A percentile compares a stretch with the other conserved stretches of the same genome.
Evolutionary conservation across 35 echinoderm and acorn worm genomes (phyloP).

Genomic region (Acanthaster planci): DNA sequence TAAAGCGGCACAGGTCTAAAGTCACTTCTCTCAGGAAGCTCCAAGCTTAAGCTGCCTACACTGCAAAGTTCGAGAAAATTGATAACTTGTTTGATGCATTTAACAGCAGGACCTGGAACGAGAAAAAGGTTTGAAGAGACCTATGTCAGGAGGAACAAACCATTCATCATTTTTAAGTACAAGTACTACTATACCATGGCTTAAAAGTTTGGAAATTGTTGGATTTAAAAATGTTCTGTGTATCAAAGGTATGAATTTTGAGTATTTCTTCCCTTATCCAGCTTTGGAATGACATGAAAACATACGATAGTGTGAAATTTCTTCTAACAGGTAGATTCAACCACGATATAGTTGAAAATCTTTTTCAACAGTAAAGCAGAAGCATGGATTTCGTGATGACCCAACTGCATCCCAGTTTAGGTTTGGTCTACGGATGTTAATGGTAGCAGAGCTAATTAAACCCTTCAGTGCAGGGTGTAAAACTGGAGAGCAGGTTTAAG

Average conservation of each 20-base stretch:
- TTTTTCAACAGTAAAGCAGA: not conserved
- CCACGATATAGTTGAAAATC: conserved; percentile 47
- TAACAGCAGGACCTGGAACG: conserved; percentile 33
- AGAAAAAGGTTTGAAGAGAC: not conserved
- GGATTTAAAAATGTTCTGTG: conserved; percentile 21
- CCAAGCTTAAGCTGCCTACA: conserved; percentile 25
- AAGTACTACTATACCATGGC: too few relatives aligned
- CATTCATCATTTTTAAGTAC: not conserved
- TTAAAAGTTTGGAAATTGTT: not conserved
- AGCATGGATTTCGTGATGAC: not conserved
- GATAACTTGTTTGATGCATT: conserved; percentile 43
- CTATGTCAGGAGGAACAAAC: too few relatives aligned
- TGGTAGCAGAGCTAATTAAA: not conserved
- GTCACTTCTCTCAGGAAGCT: conserved; percentile 30
- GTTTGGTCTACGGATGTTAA: not conserved
- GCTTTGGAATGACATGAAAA: conserved; percentile 29
- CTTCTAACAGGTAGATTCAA: conserved; percentile 39
- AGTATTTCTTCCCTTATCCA: conserved; percentile 19
- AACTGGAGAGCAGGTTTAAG: too few relatives aligned
- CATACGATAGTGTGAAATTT: conserved; percentile 3
- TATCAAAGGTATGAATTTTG: conserved; percentile 32
- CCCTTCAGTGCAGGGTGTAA: too few relatives aligned
- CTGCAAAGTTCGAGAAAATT: conserved; percentile 38
- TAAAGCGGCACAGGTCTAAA: conserved; percentile 14
- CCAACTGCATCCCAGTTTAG: not conserved